Evolutionary conservation across 2,888 invertebrate genomes (phyloP).

Genomic region (Disparrhopalites patrizii): DNA sequence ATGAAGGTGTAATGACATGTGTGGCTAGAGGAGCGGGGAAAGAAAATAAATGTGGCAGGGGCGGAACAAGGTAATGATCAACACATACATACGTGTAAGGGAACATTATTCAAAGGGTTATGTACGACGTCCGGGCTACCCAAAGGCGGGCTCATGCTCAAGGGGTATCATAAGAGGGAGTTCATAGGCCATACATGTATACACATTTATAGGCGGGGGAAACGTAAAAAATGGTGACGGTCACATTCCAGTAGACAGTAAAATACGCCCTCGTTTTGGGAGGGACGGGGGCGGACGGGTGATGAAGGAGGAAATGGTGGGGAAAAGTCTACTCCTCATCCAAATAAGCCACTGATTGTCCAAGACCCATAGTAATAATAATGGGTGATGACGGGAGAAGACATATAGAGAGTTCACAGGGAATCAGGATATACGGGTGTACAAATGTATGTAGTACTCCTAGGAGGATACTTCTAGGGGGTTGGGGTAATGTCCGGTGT

Average conservation of each 20-base stretch:
- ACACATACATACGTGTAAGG: too few species aligned
- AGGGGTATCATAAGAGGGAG: too few species aligned
- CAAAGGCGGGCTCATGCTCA: too few species aligned
- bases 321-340: neutral
- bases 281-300: too few species aligned
- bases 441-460: too few species aligned
- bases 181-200: neutral
- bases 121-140: too few species aligned
- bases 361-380: too few species aligned
- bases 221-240: neutral
- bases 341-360: neutral
- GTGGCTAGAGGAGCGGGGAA: neutral
- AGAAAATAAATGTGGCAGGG: neutral
- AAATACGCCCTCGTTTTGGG: too few species aligned
- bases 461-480: constrained; percentile 9
- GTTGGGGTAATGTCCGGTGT: constrained; percentile 3
- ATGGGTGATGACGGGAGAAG: too few species aligned
- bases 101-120: too few species aligned
- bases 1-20: neutral
- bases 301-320: constrained; percentile 4
- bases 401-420: too few species aligned
- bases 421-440: too few species aligned
- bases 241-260: neutral
- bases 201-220: neutral
- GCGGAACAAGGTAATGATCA: neutral